A percentile compares a stretch with the other conserved stretches of the same genome.
These are phyloP conservation scores for Pristis pectinata DNA, from an alignment of 2,797 vertebrate genomes.

Conservation along the genomic window DNA sequence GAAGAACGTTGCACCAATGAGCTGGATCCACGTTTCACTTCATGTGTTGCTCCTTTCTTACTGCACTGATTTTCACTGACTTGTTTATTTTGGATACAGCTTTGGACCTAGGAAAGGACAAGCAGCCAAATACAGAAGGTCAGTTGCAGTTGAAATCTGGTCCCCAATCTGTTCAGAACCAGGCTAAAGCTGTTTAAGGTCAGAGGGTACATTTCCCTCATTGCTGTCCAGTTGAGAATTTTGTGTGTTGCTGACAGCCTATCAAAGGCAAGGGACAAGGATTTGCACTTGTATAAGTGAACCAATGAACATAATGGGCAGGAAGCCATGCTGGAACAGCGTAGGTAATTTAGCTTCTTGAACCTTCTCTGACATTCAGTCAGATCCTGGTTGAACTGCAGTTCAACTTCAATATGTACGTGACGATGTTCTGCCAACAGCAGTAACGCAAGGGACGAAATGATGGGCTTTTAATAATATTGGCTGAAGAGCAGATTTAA, in stretches of 20 bases:
- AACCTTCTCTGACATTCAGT: not conserved
- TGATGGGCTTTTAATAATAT: not conserved
- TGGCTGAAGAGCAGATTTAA: not conserved
- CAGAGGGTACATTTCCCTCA: not conserved
- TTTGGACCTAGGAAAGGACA: slow-evolving; percentile 54
- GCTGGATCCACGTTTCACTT: not conserved
- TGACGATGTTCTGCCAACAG: too few relatives aligned
- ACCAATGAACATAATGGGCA: not conserved
- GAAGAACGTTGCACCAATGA: not conserved
- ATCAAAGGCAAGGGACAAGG: not conserved
- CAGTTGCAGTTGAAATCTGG: slow-evolving; percentile 79
- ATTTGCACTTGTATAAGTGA: not conserved
- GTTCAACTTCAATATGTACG: not conserved
- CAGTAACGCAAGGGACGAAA: too few relatives aligned
- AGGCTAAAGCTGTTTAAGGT: slow-evolving; percentile 54
- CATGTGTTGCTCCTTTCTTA: not conserved
- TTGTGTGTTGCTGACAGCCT: not conserved
- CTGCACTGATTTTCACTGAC: not conserved
- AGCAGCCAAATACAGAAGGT: slow-evolving; percentile 61
- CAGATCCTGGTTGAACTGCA: not conserved
- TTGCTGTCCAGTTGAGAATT: not conserved
- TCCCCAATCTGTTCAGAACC: slow-evolving; percentile 47
- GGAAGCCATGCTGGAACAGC: not conserved
- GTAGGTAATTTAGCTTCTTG: not conserved
- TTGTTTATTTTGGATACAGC: not conserved